phyloP scores from a whole-genome alignment of 2,113 vertebrate genomes.

The Chaetops frenatus region DNA sequence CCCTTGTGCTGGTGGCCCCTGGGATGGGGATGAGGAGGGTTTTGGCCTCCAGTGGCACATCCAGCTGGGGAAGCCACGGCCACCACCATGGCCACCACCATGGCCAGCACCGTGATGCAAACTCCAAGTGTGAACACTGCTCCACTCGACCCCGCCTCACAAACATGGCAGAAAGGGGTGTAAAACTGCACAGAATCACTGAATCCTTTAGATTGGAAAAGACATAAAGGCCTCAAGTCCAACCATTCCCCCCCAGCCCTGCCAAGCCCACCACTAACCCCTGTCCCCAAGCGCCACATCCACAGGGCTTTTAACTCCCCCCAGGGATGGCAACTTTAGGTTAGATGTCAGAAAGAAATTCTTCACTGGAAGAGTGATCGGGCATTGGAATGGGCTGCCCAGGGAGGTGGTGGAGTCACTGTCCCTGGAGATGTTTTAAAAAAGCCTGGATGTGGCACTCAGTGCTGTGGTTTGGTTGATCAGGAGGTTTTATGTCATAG shows the following conservation, averaged over 20 bases:
- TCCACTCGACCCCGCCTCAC: not conserved
- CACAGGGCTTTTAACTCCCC: not conserved
- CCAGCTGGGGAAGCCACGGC: not conserved
- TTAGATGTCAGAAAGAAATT: too few species aligned
- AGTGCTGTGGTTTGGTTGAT: too few species aligned
- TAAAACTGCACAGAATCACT: not conserved
- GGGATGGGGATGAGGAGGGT: too few species aligned
- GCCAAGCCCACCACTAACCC: not conserved
- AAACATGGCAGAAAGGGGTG: not conserved
- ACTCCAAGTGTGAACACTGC: fast-evolving
- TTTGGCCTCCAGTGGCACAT: not conserved
- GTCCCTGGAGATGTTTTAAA: too few species aligned
- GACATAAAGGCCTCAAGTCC: too few species aligned
- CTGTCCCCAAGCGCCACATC: not conserved
- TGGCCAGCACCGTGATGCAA: not conserved
- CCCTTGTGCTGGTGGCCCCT: not conserved
- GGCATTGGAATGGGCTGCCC: too few species aligned
- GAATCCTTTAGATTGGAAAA: not conserved
- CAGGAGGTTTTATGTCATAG: too few species aligned
- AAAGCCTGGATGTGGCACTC: too few species aligned
- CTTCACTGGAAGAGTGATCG: too few species aligned
- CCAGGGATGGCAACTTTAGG: too few species aligned
- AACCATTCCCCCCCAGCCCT: not conserved
- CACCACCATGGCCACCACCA: not conserved
- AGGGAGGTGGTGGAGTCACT: too few species aligned